phyloP scores from a whole-genome alignment of 2,113 vertebrate genomes.

The Scomber japonicus region DNA sequence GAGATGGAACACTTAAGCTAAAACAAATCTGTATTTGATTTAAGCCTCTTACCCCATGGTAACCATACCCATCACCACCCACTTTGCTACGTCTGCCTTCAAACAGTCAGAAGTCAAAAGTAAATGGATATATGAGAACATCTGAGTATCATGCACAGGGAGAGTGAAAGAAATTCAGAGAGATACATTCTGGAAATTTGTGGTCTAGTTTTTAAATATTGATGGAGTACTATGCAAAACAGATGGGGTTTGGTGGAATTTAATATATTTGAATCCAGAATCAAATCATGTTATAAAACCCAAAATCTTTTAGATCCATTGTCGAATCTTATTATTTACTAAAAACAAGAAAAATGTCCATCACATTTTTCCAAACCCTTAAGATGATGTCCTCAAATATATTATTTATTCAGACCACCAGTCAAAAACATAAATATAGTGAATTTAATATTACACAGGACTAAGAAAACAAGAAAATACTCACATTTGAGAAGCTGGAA shows the following conservation, averaged over 20 bases:
- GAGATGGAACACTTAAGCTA: conserved; percentile 49
- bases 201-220: conserved; percentile 10
- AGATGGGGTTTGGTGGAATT: neutral
- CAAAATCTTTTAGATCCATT: neutral
- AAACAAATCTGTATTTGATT: conserved; percentile 69
- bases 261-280: neutral
- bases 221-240: neutral
- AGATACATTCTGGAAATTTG: conserved; percentile 2
- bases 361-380: neutral
- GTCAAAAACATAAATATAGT: neutral
- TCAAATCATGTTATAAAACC: neutral
- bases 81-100: conserved; percentile 49
- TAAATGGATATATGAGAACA: conserved; percentile 41
- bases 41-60: conserved; percentile 75
- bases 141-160: conserved; percentile 3
- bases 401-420: neutral
- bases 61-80: conserved; percentile 46
- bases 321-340: no score
- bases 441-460: no score
- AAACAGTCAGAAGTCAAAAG: conserved; percentile 62
- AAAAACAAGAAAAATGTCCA: no score
- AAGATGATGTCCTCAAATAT: neutral
- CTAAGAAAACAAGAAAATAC: neutral
- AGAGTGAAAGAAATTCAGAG: neutral
- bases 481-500: neutral